Percentiles rank a stretch among this genome's conserved stretches.
phyloP scores from a whole-genome alignment of 2,888 invertebrate genomes.

The Shargacucullia verbasci region DNA sequence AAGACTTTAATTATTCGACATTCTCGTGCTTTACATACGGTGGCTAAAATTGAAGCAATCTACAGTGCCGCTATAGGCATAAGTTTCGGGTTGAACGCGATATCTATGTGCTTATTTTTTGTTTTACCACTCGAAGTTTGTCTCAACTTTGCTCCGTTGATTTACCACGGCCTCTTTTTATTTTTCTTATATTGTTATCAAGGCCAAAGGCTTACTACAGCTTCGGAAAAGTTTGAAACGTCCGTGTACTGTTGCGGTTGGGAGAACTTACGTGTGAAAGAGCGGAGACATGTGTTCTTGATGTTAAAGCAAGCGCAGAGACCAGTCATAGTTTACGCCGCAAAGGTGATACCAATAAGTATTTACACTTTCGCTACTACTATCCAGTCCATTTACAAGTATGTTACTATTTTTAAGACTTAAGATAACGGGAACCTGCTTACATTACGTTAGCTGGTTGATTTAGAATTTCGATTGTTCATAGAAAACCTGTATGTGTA shows the following conservation, averaged over 20 bases:
- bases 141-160: slow-evolving; percentile 58
- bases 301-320: slow-evolving; percentile 65
- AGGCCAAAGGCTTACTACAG: slow-evolving; percentile 66
- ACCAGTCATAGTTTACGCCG: slow-evolving; percentile 62
- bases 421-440: slow-evolving; percentile 17
- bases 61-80: slow-evolving; percentile 58
- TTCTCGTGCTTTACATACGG: slow-evolving; percentile 53
- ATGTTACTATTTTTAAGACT: slow-evolving; percentile 62
- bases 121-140: slow-evolving; percentile 60
- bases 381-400: slow-evolving; percentile 66
- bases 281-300: slow-evolving; percentile 58
- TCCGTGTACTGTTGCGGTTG: slow-evolving; percentile 67
- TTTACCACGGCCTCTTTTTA: slow-evolving; percentile 54
- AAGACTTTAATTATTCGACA: slow-evolving; percentile 57
- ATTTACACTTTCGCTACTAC: slow-evolving; percentile 64
- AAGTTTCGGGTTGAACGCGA: slow-evolving; percentile 55
- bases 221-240: slow-evolving; percentile 63
- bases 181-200: slow-evolving; percentile 67
- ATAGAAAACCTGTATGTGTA: too few relatives aligned
- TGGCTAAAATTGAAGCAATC: slow-evolving; percentile 57
- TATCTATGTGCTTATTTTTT: slow-evolving; percentile 63
- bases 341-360: slow-evolving; percentile 61
- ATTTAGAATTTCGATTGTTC: too few relatives aligned
- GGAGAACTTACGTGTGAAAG: slow-evolving; percentile 59
- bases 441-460: too few relatives aligned